Base-by-base conservation (phyloP, 1,140 invertebrate genomes). In the Drosophila mauritiana region DNA sequence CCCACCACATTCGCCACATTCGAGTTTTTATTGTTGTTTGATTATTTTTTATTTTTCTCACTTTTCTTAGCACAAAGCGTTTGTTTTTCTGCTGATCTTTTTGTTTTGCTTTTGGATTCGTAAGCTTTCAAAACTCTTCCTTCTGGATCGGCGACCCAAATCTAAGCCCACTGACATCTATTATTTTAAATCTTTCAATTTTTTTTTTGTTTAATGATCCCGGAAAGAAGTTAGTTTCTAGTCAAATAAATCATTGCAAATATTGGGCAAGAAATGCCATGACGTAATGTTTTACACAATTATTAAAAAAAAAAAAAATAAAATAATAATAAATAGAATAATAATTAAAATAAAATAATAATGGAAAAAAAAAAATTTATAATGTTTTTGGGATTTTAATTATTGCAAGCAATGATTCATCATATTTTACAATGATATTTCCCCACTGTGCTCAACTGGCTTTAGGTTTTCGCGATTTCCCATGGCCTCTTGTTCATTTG, bases 61-160 rank as follows among this genome's bases (percentile, higher is more conserved):
- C 53, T 62, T 76, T 81, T 81, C 62, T 77, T 37, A 39, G 37
- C 17, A 15, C 46, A 15, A 61, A 61, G 45, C 8, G 27, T 69
- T 11, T 46, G 52, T 42, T 70, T 75, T 63, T 62, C 37, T 69
- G 17, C 43, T 36, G 7, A 27, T 11, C 58, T 72, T 45, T 61
- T 45, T 73, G 57, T 79, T 74, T 73, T 77, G 62, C 67, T 80
- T 40, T 62, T 45, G 31, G 58, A 72, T 76, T 67, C 72, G 61
- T 67, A 75, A 72, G 54, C 63, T 73, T 67, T 61, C 58, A n/a
- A 57, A 20, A 42, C 40, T 45, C 22, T 20, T 12, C 27, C 46
- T 51, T 52, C 46, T 34, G 15, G 39, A 34, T 12, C 22, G 15
- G 12, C 59, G 37, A 42, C 39, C 48, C 34, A 57, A 37, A 40